These are phyloP conservation scores for Craterocephalus amniculus DNA, from an alignment of 2,797 vertebrate genomes.

Conservation along the genomic window DNA sequence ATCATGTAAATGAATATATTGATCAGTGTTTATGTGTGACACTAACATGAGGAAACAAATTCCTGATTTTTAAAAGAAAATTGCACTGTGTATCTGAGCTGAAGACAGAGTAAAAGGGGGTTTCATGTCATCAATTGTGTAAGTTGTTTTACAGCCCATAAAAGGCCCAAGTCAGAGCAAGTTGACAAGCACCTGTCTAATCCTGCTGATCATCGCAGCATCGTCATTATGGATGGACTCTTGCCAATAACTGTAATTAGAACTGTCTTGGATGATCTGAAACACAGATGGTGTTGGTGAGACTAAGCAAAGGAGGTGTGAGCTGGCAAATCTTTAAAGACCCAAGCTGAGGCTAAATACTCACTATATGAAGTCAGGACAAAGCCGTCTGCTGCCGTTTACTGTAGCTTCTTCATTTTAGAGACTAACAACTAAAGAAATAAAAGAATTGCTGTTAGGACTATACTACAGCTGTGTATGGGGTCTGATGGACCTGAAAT, in stretches of 20 bases:
- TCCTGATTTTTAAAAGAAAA: slow-evolving; percentile 29
- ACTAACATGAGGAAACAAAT: slow-evolving; percentile 15
- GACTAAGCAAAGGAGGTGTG: slow-evolving; percentile 67
- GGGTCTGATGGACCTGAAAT: slow-evolving; percentile 16
- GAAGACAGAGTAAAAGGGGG: slow-evolving; percentile 45
- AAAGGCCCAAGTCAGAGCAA: slow-evolving; percentile 65
- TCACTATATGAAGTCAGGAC: slow-evolving; percentile 6
- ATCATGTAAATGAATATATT: neutral
- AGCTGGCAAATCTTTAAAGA: slow-evolving; percentile 73
- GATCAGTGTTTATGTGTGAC: neutral
- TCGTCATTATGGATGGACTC: slow-evolving; percentile 76
- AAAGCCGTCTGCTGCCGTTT: neutral
- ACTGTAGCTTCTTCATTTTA: slow-evolving; percentile 2
- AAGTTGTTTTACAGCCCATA: slow-evolving; percentile 58
- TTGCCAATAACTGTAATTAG: slow-evolving; percentile 78
- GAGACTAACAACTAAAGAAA: neutral
- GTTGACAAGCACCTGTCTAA: slow-evolving; percentile 78
- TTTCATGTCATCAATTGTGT: slow-evolving; percentile 54
- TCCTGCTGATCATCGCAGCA: slow-evolving; percentile 82
- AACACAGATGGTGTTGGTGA: slow-evolving; percentile 80
- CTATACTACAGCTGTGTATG: neutral
- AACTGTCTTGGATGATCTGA: slow-evolving; percentile 72
- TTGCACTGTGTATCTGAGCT: slow-evolving; percentile 11
- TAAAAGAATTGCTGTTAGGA: neutral
- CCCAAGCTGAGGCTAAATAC: slow-evolving; percentile 59